phyloP scores from a whole-genome alignment of 2,797 vertebrate genomes.

The Mus minutoides region DNA sequence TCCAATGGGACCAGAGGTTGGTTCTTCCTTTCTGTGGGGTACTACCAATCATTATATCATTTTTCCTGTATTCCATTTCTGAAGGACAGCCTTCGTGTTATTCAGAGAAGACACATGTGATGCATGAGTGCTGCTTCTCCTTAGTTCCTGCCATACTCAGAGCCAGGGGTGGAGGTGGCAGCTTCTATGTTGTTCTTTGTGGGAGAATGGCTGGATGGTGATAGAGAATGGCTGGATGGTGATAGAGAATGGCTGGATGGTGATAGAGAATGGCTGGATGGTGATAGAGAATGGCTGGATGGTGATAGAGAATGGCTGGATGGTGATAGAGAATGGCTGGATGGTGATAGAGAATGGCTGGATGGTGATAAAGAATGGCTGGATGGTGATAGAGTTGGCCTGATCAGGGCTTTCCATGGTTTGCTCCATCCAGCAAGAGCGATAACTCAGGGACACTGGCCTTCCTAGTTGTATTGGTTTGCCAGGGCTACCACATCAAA shows the following conservation, averaged over 20 bases:
- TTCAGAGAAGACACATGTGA: neutral
- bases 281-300: neutral
- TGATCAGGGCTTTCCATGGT: neutral
- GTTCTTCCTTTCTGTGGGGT: neutral
- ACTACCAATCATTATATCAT: neutral
- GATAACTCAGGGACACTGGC: neutral
- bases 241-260: neutral
- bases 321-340: neutral
- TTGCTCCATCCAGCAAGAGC: neutral
- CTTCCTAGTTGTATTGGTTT: constrained; percentile 1
- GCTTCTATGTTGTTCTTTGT: neutral
- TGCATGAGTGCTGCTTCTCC: neutral
- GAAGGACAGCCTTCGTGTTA: neutral
- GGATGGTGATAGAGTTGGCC: neutral
- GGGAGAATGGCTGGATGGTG: neutral
- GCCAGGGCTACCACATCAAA: neutral
- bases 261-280: neutral
- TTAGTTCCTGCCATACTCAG: neutral
- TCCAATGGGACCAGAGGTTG: neutral
- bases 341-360: neutral
- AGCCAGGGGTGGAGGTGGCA: neutral
- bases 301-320: neutral
- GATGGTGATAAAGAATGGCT: neutral
- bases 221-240: neutral
- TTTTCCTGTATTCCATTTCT: constrained; percentile 22